A percentile compares a stretch with the other conserved stretches of the same genome.
phyloP scores from a whole-genome alignment of 1,140 invertebrate species.

The Plectus sambesii region DNA sequence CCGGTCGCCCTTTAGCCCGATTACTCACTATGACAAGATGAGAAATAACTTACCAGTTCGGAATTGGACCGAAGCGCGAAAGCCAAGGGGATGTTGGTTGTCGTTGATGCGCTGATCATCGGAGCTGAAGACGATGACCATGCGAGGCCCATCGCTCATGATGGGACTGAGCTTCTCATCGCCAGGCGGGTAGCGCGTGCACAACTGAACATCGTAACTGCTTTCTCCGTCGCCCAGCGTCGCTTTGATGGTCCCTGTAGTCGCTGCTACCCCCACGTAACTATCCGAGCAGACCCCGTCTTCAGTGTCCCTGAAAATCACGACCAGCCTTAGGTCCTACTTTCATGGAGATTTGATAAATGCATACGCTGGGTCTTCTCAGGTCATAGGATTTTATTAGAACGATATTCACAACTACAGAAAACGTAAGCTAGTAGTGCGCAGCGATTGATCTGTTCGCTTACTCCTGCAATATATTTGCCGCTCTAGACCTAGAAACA shows the following conservation, averaged over 20 bases:
- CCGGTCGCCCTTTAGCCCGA: too few relatives aligned
- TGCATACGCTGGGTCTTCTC: too few relatives aligned
- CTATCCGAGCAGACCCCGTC: conserved; percentile 13
- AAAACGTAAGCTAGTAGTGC: too few relatives aligned
- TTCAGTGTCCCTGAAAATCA: too few relatives aligned
- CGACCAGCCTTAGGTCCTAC: too few relatives aligned
- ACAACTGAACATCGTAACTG: conserved; percentile 36
- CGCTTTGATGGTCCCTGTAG: conserved; percentile 31
- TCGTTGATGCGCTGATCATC: conserved; percentile 16
- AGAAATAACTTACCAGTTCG: conserved; percentile 35
- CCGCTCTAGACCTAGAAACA: too few relatives aligned
- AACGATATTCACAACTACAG: too few relatives aligned
- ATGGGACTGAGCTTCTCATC: conserved; percentile 25
- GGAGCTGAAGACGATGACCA: conserved; percentile 39
- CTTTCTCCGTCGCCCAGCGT: conserved; percentile 37
- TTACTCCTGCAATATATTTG: too few relatives aligned
- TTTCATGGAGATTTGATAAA: too few relatives aligned
- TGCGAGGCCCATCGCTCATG: conserved; percentile 34
- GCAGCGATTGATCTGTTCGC: too few relatives aligned
- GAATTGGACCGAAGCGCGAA: conserved; percentile 38
- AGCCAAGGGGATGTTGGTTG: conserved; percentile 23
- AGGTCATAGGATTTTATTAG: too few relatives aligned
- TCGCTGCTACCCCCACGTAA: conserved; percentile 36
- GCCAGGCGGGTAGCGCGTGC: conserved; percentile 25
- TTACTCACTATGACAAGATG: too few relatives aligned